Conservation (phyloP, 2,888 invertebrate species). For the Acanthacorydalis orientalis region DNA sequence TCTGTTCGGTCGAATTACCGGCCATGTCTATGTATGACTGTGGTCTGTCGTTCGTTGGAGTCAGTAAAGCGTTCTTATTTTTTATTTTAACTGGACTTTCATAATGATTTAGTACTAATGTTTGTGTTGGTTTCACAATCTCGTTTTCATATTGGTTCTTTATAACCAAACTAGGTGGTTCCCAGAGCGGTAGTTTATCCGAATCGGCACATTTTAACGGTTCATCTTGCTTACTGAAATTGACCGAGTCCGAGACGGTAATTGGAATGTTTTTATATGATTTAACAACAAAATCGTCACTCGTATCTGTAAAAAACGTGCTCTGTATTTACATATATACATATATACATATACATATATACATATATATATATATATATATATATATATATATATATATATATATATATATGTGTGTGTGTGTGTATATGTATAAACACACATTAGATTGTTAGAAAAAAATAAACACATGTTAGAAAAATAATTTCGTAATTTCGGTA, state of each 20-base stretch:
- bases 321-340: too few species aligned
- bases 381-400: too few species aligned
- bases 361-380: too few species aligned
- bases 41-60: conserved; percentile 21
- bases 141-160: conserved; percentile 10
- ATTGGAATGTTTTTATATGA: not conserved
- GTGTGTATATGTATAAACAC: too few species aligned
- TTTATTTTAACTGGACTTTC: conserved; percentile 23
- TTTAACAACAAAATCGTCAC: too few species aligned
- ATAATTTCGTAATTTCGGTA: too few species aligned
- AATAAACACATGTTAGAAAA: too few species aligned
- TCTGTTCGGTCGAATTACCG: conserved; percentile 2
- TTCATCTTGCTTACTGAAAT: conserved; percentile 7
- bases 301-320: too few species aligned
- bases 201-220: conserved; percentile 7
- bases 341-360: too few species aligned
- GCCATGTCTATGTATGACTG: conserved; percentile 25
- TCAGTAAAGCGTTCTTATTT: conserved; percentile 13
- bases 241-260: not conserved
- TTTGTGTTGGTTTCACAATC: conserved; percentile 8
- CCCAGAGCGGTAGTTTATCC: conserved; percentile 8
- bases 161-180: conserved; percentile 8
- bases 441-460: too few species aligned
- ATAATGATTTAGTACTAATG: conserved; percentile 17
- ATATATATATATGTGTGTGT: too few species aligned